A percentile compares a stretch with the other conserved stretches of the same genome.
These are phyloP conservation scores for Enteromius trimaculatus DNA, from an alignment of 2,797 vertebrate species.

Conservation along the genomic window DNA sequence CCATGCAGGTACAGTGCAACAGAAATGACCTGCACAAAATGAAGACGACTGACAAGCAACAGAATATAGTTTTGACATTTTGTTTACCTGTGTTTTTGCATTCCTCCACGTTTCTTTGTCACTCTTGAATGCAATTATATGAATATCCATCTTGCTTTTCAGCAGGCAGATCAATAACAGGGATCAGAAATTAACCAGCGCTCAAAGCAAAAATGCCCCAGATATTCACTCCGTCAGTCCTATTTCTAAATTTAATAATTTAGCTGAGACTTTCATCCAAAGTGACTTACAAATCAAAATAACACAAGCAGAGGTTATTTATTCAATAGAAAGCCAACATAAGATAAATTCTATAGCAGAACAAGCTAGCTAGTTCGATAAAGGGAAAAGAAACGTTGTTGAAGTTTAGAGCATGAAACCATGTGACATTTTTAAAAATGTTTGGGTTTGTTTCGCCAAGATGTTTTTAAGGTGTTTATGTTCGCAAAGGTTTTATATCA, in stretches of 20 bases:
- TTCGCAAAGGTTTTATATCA: background rate
- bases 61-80: background rate
- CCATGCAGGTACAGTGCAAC: background rate
- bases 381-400: background rate
- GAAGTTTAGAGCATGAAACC: background rate
- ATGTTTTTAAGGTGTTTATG: background rate
- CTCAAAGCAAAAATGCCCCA: background rate
- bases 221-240: no score
- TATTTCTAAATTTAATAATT: background rate
- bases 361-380: background rate
- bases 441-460: background rate
- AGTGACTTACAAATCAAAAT: background rate
- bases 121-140: background rate
- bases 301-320: background rate
- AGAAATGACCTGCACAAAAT: background rate
- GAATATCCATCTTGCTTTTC: background rate
- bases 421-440: background rate
- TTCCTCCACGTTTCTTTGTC: background rate
- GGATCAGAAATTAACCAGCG: background rate
- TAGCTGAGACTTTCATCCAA: background rate
- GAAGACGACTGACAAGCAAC: background rate
- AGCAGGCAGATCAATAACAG: constrained; percentile 6
- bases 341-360: background rate
- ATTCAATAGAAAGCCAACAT: background rate
- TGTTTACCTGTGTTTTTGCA: background rate